These are phyloP conservation scores for Zaprionus obscuricornis DNA, from an alignment of 2,888 invertebrate species.

Conservation along the genomic window DNA sequence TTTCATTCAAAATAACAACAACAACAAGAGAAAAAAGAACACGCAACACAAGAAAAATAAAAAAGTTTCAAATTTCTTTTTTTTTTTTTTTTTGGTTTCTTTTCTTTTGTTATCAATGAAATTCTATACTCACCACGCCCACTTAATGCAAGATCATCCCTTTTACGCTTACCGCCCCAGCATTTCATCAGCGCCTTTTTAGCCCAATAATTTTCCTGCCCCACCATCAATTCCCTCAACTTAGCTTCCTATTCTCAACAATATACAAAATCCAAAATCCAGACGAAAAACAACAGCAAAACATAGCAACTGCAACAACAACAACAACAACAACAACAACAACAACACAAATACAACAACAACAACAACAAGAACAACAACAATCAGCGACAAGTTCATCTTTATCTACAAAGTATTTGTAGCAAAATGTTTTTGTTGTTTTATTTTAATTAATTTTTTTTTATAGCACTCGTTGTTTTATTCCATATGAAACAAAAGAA, in stretches of 20 bases:
- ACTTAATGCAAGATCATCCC: no score
- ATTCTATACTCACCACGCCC: no score
- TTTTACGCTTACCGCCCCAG: no score
- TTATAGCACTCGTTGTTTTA: slow-evolving; percentile 45
- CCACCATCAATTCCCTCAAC: no score
- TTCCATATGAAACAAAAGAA: slow-evolving; percentile 28
- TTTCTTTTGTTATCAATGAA: no score
- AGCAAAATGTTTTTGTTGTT: no score
- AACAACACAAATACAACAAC: slow-evolving; percentile 21
- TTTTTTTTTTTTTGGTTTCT: no score
- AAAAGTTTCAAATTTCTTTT: neutral
- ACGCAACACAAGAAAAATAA: slow-evolving; percentile 23
- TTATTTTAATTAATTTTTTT: no score
- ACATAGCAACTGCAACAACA: slow-evolving; percentile 15
- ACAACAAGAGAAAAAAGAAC: slow-evolving; percentile 29
- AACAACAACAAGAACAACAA: slow-evolving; percentile 26
- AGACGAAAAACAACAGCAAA: slow-evolving; percentile 13
- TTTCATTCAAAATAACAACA: slow-evolving; percentile 34
- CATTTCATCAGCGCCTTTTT: no score
- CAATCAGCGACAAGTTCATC: slow-evolving; percentile 38
- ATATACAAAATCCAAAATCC: slow-evolving; percentile 11
- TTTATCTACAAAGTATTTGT: slow-evolving; percentile 32
- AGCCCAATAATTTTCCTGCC: no score
- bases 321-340: slow-evolving; percentile 23
- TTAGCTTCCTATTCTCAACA: no score